A percentile compares a stretch with the other conserved stretches of the same genome.
Conservation (phyloP, 2,797 vertebrate species). For the Galaxias olidus region DNA sequence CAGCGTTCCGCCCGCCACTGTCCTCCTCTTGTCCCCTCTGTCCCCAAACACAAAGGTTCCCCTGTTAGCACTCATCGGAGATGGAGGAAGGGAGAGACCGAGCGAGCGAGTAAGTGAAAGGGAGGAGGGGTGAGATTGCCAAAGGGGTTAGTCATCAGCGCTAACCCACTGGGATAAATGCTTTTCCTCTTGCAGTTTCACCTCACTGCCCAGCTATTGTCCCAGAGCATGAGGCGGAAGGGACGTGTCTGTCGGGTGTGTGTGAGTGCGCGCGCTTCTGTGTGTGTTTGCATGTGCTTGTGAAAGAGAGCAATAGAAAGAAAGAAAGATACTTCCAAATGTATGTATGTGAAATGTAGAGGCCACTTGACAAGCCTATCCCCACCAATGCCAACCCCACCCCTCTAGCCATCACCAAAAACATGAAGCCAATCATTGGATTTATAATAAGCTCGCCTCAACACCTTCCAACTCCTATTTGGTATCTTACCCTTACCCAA, state of each 20-base stretch:
- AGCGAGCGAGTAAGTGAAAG: neutral
- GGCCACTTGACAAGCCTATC: conserved; percentile 21
- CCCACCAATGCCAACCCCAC: neutral
- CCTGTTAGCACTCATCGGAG: conserved; percentile 41
- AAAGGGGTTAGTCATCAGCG: conserved; percentile 52
- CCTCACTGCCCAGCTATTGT: conserved; percentile 64
- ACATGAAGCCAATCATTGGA: conserved; percentile 25
- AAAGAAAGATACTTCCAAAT: neutral
- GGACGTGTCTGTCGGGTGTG: conserved; percentile 14
- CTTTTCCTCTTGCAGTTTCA: conserved; percentile 64
- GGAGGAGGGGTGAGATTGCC: neutral
- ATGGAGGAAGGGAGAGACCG: neutral
- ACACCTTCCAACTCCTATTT: neutral
- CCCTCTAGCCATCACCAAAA: conserved; percentile 2
- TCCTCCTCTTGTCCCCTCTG: conserved; percentile 19
- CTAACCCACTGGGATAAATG: conserved; percentile 67
- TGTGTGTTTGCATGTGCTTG: neutral
- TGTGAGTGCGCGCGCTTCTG: conserved; percentile 1
- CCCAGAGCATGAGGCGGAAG: conserved; percentile 39
- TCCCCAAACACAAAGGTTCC: conserved; percentile 56
- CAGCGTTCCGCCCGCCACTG: conserved; percentile 57
- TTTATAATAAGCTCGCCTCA: conserved; percentile 18
- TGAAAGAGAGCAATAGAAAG: neutral
- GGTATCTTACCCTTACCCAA: neutral
- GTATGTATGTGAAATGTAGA: neutral